Base-by-base conservation (phyloP, 2,888 invertebrate genomes). In the Cantharis nigra region DNA sequence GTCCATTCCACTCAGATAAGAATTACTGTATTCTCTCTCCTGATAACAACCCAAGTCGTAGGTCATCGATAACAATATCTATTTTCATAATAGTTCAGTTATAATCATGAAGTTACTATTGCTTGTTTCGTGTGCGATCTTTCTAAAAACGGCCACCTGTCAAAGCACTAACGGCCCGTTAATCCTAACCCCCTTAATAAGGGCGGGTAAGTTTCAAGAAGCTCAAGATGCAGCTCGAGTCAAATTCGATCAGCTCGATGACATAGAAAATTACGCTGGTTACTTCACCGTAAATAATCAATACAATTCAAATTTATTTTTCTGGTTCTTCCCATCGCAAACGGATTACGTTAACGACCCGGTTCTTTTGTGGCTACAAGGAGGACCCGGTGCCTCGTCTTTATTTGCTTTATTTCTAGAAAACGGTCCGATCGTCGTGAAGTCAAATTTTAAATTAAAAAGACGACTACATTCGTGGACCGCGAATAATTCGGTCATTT, bases 401-500 rank as follows among this genome's bases (percentile, higher is more conserved):
- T 83, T 92, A 23, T 91, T 89, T 80, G 91, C 91, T 0, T 84
- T 92, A 18, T 92, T 92, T 82, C 88, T 89, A 0, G 93, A 93
- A 87, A 87, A 92, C 78, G 93, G 93, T 0, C 93, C 93, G 0
- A 87, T 92, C 62, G 84, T 86, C n/a, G 33, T 70, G 3, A 14
- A 18, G 16, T 18, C 33, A 3, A 30, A 70, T 16, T 16, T 33
- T 18, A 14, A 30, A 33, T 49, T 78, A 63, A 28, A 69, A 72
- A 11, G 28, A 9, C 33, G 69, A 3, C 26, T 94, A 81, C 93
- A 93, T 80, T 92, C 93, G 14, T 97, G 97, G 97, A 93, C 92
- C 76, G 88, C 91, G 28, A 92, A 91, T 9, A 94, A 95, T 85
- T 93, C 94, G 82, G 87, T 97, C 65, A 90, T 97, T 71, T 97